A percentile compares a stretch with the other conserved stretches of the same genome.
Evolutionary conservation across 2,888 invertebrate species (phyloP).

Genomic region (Sminthurides aquaticus): DNA sequence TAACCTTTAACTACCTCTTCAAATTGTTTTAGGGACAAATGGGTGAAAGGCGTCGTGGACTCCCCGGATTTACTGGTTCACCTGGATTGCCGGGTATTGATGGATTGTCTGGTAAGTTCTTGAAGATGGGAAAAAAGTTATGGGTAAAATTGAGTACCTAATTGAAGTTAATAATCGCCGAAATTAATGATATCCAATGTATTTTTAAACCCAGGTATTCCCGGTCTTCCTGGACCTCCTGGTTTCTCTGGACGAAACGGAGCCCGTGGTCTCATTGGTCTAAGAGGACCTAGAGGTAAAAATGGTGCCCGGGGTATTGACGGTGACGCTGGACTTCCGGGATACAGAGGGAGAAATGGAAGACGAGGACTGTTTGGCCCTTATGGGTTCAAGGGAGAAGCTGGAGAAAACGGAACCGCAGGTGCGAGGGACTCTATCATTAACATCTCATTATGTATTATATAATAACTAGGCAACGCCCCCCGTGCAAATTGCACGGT

Average conservation of each 20-base stretch:
- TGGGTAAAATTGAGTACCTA: too few species aligned
- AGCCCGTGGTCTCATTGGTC: conserved; percentile 43
- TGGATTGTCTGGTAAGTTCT: conserved; percentile 47
- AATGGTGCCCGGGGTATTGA: conserved; percentile 19
- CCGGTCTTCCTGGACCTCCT: conserved; percentile 7
- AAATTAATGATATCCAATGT: too few species aligned
- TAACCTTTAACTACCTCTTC: not conserved
- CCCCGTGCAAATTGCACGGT: too few species aligned
- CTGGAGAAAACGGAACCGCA: conserved; percentile 48
- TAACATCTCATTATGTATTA: too few species aligned
- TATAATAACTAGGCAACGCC: too few species aligned
- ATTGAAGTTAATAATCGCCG: too few species aligned
- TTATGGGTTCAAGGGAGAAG: conserved; percentile 54
- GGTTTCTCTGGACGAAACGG: conserved; percentile 41
- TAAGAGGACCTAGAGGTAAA: conserved; percentile 28
- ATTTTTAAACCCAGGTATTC: conserved; percentile 49
- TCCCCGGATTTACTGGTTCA: conserved; percentile 50
- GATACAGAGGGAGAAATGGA: conserved; percentile 30
- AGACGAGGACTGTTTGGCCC: conserved; percentile 47
- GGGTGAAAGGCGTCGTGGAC: conserved; percentile 49
- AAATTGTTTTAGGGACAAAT: conserved; percentile 43
- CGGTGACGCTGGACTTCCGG: conserved; percentile 18
- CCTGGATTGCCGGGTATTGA: conserved; percentile 41
- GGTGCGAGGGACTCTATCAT: conserved; percentile 29
- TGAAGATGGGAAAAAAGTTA: too few species aligned